Evolutionary conservation across 2,797 vertebrate species (phyloP), one percentile per base, ranked within the genome.

Genomic region (Trachurus trachurus): DNA sequence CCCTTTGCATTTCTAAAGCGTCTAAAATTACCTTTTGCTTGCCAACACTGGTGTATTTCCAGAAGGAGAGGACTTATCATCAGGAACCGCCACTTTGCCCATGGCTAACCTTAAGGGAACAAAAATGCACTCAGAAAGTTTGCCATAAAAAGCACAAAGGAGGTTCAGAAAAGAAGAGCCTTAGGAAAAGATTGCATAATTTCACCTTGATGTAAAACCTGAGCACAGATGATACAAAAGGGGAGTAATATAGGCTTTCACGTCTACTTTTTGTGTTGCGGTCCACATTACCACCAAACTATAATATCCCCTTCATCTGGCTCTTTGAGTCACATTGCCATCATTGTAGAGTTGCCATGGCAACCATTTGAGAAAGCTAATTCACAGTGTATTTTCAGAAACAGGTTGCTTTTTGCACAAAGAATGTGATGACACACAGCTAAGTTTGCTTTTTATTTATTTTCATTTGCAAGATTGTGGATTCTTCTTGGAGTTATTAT

Each of bases 71-170:
- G 71, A 77, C 22, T 78, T 64, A 70, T 76, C 74, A 86, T 89
- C 83, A 89, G 78, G 70, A 67, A 54, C 68, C 77, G 82, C 67
- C 74, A 78, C 66, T 81, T 89, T 82, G 85, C 90, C 86, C 73
- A 21, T 50, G 73, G 92, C 90, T 60, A 66, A 83, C 84, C 90
- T 85, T 82, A 15, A 81, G 88, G 93, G 83, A 80, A 81, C 67
- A 70, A 76, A 83, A 87, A 78, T 16, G 61, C 74, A 70, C 59
- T 31, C 66, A 77, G 64, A 72, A 83, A 72, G 80, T 85, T 88
- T 86, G 71, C 77, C 68, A 75, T 76, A 73, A 83, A 83, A 85
- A 71, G 64, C 57, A 87, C 70, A 84, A 71, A 68, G 52, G 56
- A 60, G 40, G 44, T 71, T 71, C 59, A 76, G 56, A 83, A 61